A percentile compares a stretch with the other conserved stretches of the same genome.
Evolutionary conservation across 2,797 vertebrate species (phyloP).

Genomic region (Trematomus bernacchii): DNA sequence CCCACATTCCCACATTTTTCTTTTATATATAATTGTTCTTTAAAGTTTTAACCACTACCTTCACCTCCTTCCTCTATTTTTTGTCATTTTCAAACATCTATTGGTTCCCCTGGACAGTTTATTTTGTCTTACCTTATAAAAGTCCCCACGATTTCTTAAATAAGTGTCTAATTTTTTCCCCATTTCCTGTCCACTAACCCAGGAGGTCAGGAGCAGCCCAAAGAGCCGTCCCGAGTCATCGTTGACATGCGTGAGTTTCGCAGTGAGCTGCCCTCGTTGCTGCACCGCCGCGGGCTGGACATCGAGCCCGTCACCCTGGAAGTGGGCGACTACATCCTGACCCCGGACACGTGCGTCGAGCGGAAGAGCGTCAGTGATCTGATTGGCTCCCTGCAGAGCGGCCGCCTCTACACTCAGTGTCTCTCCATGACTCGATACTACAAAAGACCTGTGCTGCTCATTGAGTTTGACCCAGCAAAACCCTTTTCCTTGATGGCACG

Average conservation of each 20-base stretch:
- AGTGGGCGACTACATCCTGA: conserved; percentile 97
- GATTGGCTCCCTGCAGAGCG: conserved; percentile 94
- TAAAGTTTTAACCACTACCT: too few relatives aligned
- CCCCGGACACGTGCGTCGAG: conserved; percentile 94
- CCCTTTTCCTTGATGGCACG: conserved; percentile 91
- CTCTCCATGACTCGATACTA: conserved; percentile 95
- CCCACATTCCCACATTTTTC: too few relatives aligned
- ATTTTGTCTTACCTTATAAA: not conserved
- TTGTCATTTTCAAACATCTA: not conserved
- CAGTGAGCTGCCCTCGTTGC: conserved; percentile 93
- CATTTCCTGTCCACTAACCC: not conserved
- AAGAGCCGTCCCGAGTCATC: conserved; percentile 86
- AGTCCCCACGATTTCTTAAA: not conserved
- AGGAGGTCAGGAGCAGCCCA: conserved; percentile 92
- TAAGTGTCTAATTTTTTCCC: not conserved
- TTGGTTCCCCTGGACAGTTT: not conserved
- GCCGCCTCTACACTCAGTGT: conserved; percentile 94
- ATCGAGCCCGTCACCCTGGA: conserved; percentile 95
- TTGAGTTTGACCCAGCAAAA: conserved; percentile 95
- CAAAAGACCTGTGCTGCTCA: conserved; percentile 91
- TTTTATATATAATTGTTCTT: too few relatives aligned
- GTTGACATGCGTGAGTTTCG: conserved; percentile 98
- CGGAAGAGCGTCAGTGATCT: conserved; percentile 96
- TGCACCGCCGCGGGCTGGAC: conserved; percentile 95
- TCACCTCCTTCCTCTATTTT: too few relatives aligned